phyloP scores from a whole-genome alignment of 2,797 vertebrate genomes.

The Kryptopterus vitreolus region DNA sequence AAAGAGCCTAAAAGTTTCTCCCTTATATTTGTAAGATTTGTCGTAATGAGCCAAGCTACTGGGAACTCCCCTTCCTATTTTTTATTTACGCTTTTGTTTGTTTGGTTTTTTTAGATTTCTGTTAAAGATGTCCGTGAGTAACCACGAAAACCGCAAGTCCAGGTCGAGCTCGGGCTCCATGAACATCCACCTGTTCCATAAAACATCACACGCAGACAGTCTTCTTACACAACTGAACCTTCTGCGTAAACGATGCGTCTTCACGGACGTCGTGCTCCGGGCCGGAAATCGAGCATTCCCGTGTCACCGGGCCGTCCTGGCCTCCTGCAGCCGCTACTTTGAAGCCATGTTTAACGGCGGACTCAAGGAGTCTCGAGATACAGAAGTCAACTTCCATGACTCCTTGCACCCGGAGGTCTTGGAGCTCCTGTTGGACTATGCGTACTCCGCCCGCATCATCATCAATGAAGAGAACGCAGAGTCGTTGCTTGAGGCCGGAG shows the following conservation, averaged over 20 bases:
- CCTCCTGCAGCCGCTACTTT: conserved; percentile 83
- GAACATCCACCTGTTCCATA: conserved; percentile 87
- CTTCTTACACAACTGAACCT: conserved; percentile 83
- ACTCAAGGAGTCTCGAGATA: conserved; percentile 77
- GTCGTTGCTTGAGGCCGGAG: conserved; percentile 82
- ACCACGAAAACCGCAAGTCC: conserved; percentile 85
- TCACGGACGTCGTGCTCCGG: conserved; percentile 80
- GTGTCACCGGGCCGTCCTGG: conserved; percentile 82
- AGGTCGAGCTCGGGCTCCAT: conserved; percentile 84
- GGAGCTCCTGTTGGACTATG: conserved; percentile 83
- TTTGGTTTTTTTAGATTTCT: conserved; percentile 21
- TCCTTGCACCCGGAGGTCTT: conserved; percentile 83
- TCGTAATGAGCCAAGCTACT: no score
- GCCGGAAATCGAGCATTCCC: conserved; percentile 78
- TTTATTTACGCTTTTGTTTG: conserved; percentile 1
- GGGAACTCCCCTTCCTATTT: no score
- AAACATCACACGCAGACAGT: conserved; percentile 82
- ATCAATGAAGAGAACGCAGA: conserved; percentile 87
- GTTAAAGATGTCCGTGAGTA: conserved; percentile 80
- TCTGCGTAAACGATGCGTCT: conserved; percentile 77
- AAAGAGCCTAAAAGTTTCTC: no score
- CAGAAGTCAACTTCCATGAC: conserved; percentile 82
- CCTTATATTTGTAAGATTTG: no score
- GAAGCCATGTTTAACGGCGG: conserved; percentile 85
- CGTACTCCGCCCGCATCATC: conserved; percentile 80